Base-by-base conservation (phyloP, 2,797 vertebrate species). In the Sebastes reedi region DNA sequence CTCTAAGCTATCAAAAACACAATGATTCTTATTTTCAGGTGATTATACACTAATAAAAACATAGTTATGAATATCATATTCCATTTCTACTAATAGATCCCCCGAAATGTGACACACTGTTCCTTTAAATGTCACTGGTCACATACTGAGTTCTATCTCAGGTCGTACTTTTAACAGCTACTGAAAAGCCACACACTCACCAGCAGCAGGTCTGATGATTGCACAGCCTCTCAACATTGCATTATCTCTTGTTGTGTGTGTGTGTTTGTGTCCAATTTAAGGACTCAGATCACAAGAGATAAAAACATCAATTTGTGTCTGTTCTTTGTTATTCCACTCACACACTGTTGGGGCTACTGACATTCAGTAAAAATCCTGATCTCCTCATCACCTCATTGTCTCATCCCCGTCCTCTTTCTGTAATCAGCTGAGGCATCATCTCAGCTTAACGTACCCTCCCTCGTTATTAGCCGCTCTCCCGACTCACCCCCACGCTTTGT, bases 361-460 rank as follows among this genome's bases (percentile, higher is more conserved):
- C 84, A 83, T 91, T 91, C 80, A 69, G 39, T 82, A 71, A 77
- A 87, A 89, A 85, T 80, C 77, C 76, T 80, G 81, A 90, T 84
- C 79, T 67, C 32, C 75, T 32, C 79, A 70, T 89, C 81, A 3
- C 34, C 30, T 87, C 75, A 80, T 89, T 82, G 69, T 87, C 78
- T 91, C 85, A 59, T 91, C 85, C 56, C 34, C 77, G 55, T 50
- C 75, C 54, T 79, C 34, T 79, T 20, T 65, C 22, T 24, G 46
- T 87, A 86, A 90, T 91, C 84, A 87, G 67, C 65, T 81, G 72
- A 77, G 56, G 30, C 61, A 77, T 80, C 82, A 79, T 79, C 70
- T 82, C 50, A 11, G 5, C 54, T n/a, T n/a, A 52, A 52, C 8
- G 18, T 52, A 52, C 50, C 20, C 39, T 67, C 27, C n/a, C 69